Base-by-base conservation (phyloP, 1,140 invertebrate species). In the Drosophila arizonae region DNA sequence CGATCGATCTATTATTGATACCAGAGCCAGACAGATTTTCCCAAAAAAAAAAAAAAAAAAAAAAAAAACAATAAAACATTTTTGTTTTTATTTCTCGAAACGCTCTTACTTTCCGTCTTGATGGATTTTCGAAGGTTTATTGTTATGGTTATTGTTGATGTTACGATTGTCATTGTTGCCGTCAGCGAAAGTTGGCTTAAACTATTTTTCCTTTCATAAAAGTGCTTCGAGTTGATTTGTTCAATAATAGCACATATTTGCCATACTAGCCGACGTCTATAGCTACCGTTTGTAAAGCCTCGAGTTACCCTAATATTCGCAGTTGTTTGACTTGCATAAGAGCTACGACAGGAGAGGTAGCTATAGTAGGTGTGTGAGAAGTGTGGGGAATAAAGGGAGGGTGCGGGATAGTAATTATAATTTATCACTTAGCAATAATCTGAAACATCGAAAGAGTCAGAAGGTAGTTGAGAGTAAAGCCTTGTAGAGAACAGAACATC, bases 241-340 rank as follows among this genome's bases (percentile, higher is more conserved):
- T 89, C 84, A 89, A 88, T 88, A 88, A 84, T 84, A 79, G 81
- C 57, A 77, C 56, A 72, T 76, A 67, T 67, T 76, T 63, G 63
- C 41, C 70, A 67, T 73, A 58, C 60, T 55, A 57, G 13, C n/a
- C 63, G 55, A 51, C 39, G 48, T 60, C 55, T 46, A 56, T 21
- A 57, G 66, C 57, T 50, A 45, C 66, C 21, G 58, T 57, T 50
- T 46, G 28, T 60, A 61, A 58, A 26, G 46, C 26, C 46, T 46
- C 4, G 28, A 10, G 15, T 28, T 66, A 21, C 21, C 28, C 54
- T 48, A 6, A 15, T 15, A n/a, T 10, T 21, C 8, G 24, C 5
- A 17, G 39, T 50, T 30, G 52, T 54, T 28, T 48, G n/a, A 48
- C 54, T 66, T 26, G 51, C 28, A 3, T 15, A 36, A 10, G 10